Base-by-base conservation (phyloP, 2,113 vertebrate species). In the Gnathonemus echidnorhynchus region DNA sequence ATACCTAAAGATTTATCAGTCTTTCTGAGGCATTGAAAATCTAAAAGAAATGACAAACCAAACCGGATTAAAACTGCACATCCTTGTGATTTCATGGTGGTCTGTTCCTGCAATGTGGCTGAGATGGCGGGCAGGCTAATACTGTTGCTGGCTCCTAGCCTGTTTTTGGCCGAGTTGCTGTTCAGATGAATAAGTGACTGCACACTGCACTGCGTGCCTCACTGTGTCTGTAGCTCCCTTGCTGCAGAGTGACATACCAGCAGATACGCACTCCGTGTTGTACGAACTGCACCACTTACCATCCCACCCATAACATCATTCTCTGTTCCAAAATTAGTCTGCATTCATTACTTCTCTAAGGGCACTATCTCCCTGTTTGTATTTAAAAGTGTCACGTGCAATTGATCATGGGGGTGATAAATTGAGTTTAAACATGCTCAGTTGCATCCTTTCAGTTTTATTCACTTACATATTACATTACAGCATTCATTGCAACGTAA, bases 391-490 rank as follows among this genome's bases (percentile, higher is more conserved):
- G 86, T 87, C 48, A 56, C 8, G 17, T 87, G 10, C 50, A 87
- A 17, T 87, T 87, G 86, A 87, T 87, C 86, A n/a, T 35, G 50
- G 86, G 24, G 21, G 27, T 87, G n/a, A 53, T 87, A 56, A 87
- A 87, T 35, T 87, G 86, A 35, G 48, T 35, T 87, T 53, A 52
- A 53, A 87, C 31, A 53, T 53, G 27, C 86, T 56, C 86, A 53
- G 21, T 35, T 35, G 50, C 50, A 53, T 56, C 46, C 15, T 35
- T 53, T 87, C 83, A 39, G 24, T 48, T 85, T 48, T 24, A 85
- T 48, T 85, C 45, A 24, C 42, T 53, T 21, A 17, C 31, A 56
- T 87, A 87, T 87, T 56, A 53, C 27, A 53, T 53, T 31, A 87
- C 50, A 53, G 42, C 46, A 53, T 56, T 15, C 48, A 87, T 87